Conservation (phyloP, 2,113 vertebrate genomes). For the Tetraodon nigroviridis region DNA sequence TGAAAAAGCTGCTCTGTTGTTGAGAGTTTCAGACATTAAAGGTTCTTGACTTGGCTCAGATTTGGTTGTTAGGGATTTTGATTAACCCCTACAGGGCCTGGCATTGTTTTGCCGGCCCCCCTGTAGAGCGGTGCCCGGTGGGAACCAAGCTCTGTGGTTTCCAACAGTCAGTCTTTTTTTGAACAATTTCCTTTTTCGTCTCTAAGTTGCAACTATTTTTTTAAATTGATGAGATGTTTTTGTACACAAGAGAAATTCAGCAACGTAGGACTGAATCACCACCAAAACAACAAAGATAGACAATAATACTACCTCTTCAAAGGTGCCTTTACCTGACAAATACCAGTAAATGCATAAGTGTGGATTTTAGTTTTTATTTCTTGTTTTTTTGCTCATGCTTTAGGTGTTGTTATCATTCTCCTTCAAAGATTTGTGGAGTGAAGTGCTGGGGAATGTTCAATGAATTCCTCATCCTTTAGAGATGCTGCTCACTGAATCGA, state of each 20-base stretch:
- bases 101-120: slow-evolving; percentile 16
- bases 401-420: too few species aligned
- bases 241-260: neutral
- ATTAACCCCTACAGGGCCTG: slow-evolving; percentile 1
- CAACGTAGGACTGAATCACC: too few species aligned
- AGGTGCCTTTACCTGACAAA: too few species aligned
- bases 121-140: slow-evolving; percentile 20
- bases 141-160: slow-evolving; percentile 10
- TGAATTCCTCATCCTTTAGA: too few species aligned
- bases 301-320: too few species aligned
- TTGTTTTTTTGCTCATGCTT: too few species aligned
- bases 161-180: slow-evolving; percentile 11
- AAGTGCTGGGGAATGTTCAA: too few species aligned
- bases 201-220: neutral
- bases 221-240: neutral
- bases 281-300: too few species aligned
- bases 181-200: slow-evolving; percentile 15
- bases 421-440: too few species aligned
- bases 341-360: too few species aligned
- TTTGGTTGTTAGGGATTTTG: slow-evolving; percentile 62
- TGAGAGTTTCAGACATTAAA: slow-evolving; percentile 30
- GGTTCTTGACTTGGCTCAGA: slow-evolving; percentile 54
- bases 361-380: too few species aligned
- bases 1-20: slow-evolving; percentile 24
- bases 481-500: too few species aligned